These are phyloP conservation scores for Drosophila anomalata DNA, from an alignment of 2,888 invertebrate genomes.

Conservation along the genomic window DNA sequence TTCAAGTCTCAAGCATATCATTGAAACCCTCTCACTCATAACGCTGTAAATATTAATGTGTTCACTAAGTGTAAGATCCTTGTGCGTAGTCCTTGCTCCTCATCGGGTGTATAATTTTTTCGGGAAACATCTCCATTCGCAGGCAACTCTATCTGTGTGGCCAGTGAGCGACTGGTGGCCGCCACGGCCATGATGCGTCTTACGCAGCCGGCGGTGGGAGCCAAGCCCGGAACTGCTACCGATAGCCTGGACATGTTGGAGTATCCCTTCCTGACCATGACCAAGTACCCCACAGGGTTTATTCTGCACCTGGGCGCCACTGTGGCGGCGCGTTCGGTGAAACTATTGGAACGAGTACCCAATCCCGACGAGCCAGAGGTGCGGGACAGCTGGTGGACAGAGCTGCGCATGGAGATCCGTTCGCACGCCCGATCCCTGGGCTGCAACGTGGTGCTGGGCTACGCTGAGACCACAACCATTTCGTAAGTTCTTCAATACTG, in stretches of 20 bases:
- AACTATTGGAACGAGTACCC: constrained; percentile 91
- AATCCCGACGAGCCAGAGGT: constrained; percentile 95
- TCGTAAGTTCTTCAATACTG: constrained; percentile 87
- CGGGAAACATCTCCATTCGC: constrained; percentile 54
- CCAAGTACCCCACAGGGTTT: constrained; percentile 94
- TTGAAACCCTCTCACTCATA: constrained; percentile 5
- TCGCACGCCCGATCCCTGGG: constrained; percentile 96
- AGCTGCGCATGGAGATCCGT: constrained; percentile 96
- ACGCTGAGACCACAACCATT: constrained; percentile 95
- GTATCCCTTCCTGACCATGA: constrained; percentile 97
- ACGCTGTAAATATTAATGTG: constrained; percentile 38
- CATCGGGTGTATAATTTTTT: not conserved
- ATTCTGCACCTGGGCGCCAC: constrained; percentile 94
- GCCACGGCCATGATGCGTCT: constrained; percentile 86
- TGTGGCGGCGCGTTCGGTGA: constrained; percentile 93
- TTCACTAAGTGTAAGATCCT: constrained; percentile 27
- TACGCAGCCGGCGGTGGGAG: constrained; percentile 86
- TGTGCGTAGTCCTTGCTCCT: not conserved
- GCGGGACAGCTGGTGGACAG: constrained; percentile 98
- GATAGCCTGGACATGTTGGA: constrained; percentile 95
- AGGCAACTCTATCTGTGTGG: constrained; percentile 90
- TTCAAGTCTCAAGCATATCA: constrained; percentile 2
- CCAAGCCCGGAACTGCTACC: constrained; percentile 87
- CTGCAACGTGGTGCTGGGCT: constrained; percentile 97
- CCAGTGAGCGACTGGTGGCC: constrained; percentile 86